Base-by-base conservation (phyloP, 2,888 invertebrate species). In the Drosophila nigritarsus region DNA sequence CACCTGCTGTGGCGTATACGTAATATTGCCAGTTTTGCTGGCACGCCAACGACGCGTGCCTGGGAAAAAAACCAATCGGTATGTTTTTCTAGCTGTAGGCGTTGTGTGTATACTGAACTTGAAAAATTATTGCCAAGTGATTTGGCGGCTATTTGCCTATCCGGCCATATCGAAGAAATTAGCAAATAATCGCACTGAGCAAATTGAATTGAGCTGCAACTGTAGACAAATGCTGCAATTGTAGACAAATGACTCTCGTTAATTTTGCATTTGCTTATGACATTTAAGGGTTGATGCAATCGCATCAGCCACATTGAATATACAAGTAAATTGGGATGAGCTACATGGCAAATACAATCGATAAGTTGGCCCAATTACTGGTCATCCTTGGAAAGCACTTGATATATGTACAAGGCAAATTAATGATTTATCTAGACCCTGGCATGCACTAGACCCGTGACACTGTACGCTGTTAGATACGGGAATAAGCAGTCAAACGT, bases 41-140 rank as follows among this genome's bases (percentile, higher is more conserved):
- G 9, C 80, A 80, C 71, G 77, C 65, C 20, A 40, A n/a, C 32
- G 65, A 15, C 63, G 71, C 71, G 80, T 78, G 76, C 63, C 80
- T 18, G n/a, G 30, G 32, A n/a, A 67, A 50, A 55, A 24, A 13
- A 38, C n/a, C 24, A 34, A 40, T 29, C 63, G 32, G 20, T 48
- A 9, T 24, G 30, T 29, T 8, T 18, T 27, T 5, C 27, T 45
- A 24, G 3, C 20, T 8, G 27, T 49, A 18, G 18, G 18, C 27
- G 18, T 27, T 40, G 30, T 38, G 20, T 45, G 30, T 38, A 18
- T 42, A 11, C 36, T 71, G 62, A 71, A 70, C 70, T 70, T 70
- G 61, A 65, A 60, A 42, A 27, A 15, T 34, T 18, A 29, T 55
- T 64, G 38, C 29, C 50, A 54, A 65, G 42, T 65, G 59, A 78